Evolutionary conservation across 1,140 invertebrate genomes (phyloP).

Genomic region (Plutomurus gul): DNA sequence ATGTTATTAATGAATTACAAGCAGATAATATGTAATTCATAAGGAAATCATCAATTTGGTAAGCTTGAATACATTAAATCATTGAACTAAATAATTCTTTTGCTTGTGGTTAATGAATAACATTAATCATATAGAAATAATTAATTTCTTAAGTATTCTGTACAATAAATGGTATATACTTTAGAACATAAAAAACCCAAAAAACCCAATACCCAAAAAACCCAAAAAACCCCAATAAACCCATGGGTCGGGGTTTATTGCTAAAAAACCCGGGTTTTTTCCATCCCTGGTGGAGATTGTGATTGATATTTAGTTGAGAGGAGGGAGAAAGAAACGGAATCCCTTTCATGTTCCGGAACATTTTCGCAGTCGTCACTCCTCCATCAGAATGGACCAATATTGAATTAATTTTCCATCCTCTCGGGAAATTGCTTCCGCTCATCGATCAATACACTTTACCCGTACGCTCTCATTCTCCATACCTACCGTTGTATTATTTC

Average conservation of each 20-base stretch:
- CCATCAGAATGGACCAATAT: conserved; percentile 35
- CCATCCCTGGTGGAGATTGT: neutral
- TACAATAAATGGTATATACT: no score
- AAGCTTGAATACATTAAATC: neutral
- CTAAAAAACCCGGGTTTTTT: no score
- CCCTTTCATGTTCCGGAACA: neutral
- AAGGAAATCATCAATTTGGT: no score
- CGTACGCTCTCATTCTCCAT: neutral
- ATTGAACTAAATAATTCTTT: no score
- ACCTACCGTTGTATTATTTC: no score
- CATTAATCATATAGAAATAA: neutral
- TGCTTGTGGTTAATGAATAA: no score
- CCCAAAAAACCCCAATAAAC: no score
- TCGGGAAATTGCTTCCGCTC: conserved; percentile 23
- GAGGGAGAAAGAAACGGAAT: neutral
- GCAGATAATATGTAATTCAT: no score
- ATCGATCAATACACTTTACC: conserved; percentile 10
- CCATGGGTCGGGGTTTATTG: no score
- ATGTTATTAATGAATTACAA: no score
- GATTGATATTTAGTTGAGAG: neutral
- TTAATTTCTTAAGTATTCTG: neutral
- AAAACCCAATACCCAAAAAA: no score
- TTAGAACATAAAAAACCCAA: no score
- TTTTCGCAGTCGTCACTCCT: conserved; percentile 1
- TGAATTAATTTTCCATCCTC: conserved; percentile 45